Evolutionary conservation across 2,797 vertebrate genomes (phyloP).

Genomic region (Macropodus opercularis): DNA sequence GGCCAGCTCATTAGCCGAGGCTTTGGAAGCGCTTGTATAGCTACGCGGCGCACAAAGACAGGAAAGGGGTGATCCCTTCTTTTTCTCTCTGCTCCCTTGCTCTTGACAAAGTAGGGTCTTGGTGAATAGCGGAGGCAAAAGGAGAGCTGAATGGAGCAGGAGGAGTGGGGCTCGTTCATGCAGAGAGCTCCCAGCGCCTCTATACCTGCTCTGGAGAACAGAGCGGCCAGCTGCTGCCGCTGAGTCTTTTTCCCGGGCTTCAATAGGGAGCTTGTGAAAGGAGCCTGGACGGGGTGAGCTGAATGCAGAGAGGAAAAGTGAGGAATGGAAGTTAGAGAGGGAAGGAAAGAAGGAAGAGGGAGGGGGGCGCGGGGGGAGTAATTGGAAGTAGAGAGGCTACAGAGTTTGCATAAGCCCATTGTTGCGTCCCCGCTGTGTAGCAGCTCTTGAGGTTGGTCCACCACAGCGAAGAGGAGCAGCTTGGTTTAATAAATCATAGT

Average conservation of each 20-base stretch:
- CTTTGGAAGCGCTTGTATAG: slow-evolving; percentile 72
- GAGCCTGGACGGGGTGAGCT: slow-evolving; percentile 69
- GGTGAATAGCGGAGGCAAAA: slow-evolving; percentile 72
- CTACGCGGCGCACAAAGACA: slow-evolving; percentile 73
- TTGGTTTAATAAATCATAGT: slow-evolving; percentile 80
- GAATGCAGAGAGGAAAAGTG: slow-evolving; percentile 70
- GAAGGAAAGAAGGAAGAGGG: slow-evolving; percentile 36
- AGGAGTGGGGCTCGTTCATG: slow-evolving; percentile 78
- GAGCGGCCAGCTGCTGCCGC: slow-evolving; percentile 80
- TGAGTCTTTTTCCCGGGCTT: slow-evolving; percentile 75
- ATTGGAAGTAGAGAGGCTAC: slow-evolving; percentile 43
- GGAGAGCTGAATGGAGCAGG: slow-evolving; percentile 72
- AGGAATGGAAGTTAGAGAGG: slow-evolving; percentile 67
- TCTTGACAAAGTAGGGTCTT: slow-evolving; percentile 74
- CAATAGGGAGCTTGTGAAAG: slow-evolving; percentile 80
- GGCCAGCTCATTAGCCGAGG: slow-evolving; percentile 74
- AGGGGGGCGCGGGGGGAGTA: slow-evolving; percentile 8
- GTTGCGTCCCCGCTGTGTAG: slow-evolving; percentile 57
- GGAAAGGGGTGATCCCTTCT: slow-evolving; percentile 70
- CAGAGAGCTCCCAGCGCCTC: slow-evolving; percentile 78
- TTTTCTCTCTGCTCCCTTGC: slow-evolving; percentile 61
- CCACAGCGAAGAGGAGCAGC: slow-evolving; percentile 64
- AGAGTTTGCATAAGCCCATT: slow-evolving; percentile 56
- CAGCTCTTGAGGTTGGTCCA: slow-evolving; percentile 53
- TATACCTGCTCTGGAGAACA: slow-evolving; percentile 77